Evolutionary conservation across 2,797 vertebrate genomes (phyloP).

Genomic region (Liparis tanakae): DNA sequence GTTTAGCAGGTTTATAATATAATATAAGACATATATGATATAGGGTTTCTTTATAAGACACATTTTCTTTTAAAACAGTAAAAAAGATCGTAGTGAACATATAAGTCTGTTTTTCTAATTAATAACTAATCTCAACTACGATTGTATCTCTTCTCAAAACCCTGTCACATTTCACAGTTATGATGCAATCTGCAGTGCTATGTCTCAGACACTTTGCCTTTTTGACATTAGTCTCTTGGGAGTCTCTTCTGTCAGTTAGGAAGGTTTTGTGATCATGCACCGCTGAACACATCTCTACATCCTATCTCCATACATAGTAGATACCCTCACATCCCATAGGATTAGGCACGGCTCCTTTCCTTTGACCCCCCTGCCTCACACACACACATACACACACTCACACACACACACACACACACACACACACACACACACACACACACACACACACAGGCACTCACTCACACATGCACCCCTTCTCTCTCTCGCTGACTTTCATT

Average conservation of each 20-base stretch:
- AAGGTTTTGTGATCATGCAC: slow-evolving; percentile 80
- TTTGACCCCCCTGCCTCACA: slow-evolving; percentile 66
- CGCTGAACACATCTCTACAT: slow-evolving; percentile 80
- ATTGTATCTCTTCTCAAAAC: neutral
- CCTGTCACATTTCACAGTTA: slow-evolving; percentile 14
- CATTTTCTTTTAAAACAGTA: neutral
- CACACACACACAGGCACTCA: slow-evolving; percentile 11
- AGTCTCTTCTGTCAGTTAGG: slow-evolving; percentile 78
- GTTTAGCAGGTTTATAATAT: neutral
- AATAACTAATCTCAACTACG: neutral
- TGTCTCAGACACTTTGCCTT: slow-evolving; percentile 30
- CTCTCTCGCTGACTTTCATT: slow-evolving; percentile 63
- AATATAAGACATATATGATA: neutral
- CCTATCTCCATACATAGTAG: slow-evolving; percentile 78
- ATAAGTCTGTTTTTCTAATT: neutral
- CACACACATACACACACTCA: slow-evolving; percentile 25
- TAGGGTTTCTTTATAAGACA: neutral
- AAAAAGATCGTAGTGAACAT: neutral
- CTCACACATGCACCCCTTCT: neutral
- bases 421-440: slow-evolving; percentile 9
- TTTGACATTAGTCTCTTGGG: slow-evolving; percentile 72
- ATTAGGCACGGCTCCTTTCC: slow-evolving; percentile 80
- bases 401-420: slow-evolving; percentile 37
- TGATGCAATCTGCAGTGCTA: slow-evolving; percentile 44
- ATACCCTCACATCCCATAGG: slow-evolving; percentile 82